These are phyloP conservation scores for Scaptomyza tumidula DNA, from an alignment of 2,888 invertebrate genomes.

Conservation along the genomic window DNA sequence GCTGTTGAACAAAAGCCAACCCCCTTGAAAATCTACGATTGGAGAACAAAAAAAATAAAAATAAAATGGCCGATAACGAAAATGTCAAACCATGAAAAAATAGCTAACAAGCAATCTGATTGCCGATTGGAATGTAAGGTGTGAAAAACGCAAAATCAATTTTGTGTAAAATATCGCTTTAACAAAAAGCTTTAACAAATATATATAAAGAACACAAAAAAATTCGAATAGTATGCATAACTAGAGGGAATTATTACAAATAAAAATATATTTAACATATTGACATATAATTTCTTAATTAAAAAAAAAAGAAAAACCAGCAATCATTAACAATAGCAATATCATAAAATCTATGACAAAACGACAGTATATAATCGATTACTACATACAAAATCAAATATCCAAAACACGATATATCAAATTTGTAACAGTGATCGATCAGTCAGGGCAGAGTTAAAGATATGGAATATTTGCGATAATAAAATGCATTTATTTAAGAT, in stretches of 20 bases:
- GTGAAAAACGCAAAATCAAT: slow-evolving; percentile 44
- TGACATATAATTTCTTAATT: not conserved
- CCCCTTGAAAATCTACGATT: not conserved
- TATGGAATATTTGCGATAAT: not conserved
- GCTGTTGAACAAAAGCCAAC: slow-evolving; percentile 18
- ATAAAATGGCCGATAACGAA: slow-evolving; percentile 55
- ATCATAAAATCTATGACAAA: not conserved
- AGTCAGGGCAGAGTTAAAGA: not conserved
- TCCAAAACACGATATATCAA: not conserved
- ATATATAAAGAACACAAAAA: not conserved
- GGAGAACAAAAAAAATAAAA: not conserved
- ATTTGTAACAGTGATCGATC: not conserved
- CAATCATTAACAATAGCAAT: slow-evolving; percentile 5
- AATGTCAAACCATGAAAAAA: slow-evolving; percentile 54
- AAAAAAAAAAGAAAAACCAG: not conserved
- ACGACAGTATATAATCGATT: not conserved
- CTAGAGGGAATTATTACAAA: not conserved
- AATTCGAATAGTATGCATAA: not conserved
- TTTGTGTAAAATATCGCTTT: slow-evolving; percentile 31
- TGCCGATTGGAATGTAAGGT: slow-evolving; percentile 22
- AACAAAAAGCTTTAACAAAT: not conserved
- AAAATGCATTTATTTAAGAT: not conserved
- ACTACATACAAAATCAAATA: too few relatives aligned
- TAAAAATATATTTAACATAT: not conserved
- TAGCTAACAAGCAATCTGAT: slow-evolving; percentile 56